Evolutionary conservation across 2,888 invertebrate genomes (phyloP).

Genomic region (Prionchulus punctatus): DNA sequence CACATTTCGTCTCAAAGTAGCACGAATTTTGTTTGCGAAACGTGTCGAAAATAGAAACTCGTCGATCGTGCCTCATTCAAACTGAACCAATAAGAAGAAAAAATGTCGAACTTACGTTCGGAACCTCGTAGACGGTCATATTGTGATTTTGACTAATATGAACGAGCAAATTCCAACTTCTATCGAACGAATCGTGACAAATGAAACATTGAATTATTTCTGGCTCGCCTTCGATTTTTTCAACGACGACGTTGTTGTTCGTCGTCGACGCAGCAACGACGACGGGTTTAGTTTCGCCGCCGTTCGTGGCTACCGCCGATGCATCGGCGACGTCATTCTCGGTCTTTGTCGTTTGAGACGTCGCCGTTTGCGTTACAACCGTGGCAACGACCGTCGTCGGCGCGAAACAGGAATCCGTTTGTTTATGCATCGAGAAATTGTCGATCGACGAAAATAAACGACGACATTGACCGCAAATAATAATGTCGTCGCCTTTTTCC

Average conservation of each 20-base stretch:
- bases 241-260: too few relatives aligned
- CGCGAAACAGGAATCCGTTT: slow-evolving; percentile 49
- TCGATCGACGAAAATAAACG: slow-evolving; percentile 55
- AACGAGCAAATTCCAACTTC: slow-evolving; percentile 20
- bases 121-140: slow-evolving; percentile 12
- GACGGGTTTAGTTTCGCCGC: not conserved
- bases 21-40: too few relatives aligned
- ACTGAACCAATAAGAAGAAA: too few relatives aligned
- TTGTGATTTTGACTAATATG: slow-evolving; percentile 25
- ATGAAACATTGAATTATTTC: slow-evolving; percentile 20
- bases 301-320: not conserved
- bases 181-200: slow-evolving; percentile 18
- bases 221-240: slow-evolving; percentile 21
- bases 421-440: slow-evolving; percentile 55
- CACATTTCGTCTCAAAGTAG: too few relatives aligned
- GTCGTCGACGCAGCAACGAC: too few relatives aligned
- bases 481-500: slow-evolving; percentile 44
- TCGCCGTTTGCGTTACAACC: too few relatives aligned
- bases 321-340: not conserved
- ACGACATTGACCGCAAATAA: slow-evolving; percentile 58
- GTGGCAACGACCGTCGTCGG: too few relatives aligned
- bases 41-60: too few relatives aligned
- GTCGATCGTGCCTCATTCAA: too few relatives aligned
- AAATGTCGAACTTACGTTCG: too few relatives aligned
- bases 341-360: not conserved